A percentile compares a stretch with the other conserved stretches of the same genome.
Evolutionary conservation across 2,888 invertebrate genomes (phyloP).

Genomic region (Lepeophtheirus nordmannii): DNA sequence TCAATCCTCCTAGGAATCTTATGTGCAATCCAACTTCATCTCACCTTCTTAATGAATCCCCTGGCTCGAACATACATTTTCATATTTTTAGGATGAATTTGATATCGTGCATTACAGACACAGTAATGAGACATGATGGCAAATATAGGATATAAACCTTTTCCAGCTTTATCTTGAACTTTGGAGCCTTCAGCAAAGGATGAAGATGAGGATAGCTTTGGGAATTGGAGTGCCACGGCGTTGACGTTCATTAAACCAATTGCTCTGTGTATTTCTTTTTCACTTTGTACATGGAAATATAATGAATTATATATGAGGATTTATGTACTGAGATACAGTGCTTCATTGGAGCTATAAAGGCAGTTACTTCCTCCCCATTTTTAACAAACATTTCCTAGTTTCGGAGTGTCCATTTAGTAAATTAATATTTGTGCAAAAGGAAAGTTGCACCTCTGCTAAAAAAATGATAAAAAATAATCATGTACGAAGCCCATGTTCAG

Average conservation of each 20-base stretch:
- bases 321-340: too few relatives aligned
- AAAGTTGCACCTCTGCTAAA: too few relatives aligned
- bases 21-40: not conserved
- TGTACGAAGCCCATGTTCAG: too few relatives aligned
- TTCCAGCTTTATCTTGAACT: slow-evolving; percentile 1
- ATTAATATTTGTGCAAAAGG: too few relatives aligned
- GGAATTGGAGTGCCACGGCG: slow-evolving; percentile 13
- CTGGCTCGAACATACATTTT: slow-evolving; percentile 23
- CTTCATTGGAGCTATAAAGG: too few relatives aligned
- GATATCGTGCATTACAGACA: slow-evolving; percentile 22
- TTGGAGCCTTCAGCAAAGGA: not conserved
- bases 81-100: slow-evolving; percentile 7
- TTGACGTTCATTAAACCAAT: slow-evolving; percentile 22
- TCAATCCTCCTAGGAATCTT: not conserved
- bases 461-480: too few relatives aligned
- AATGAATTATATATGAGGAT: too few relatives aligned
- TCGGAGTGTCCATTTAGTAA: too few relatives aligned
- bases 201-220: not conserved
- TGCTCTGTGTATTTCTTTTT: slow-evolving; percentile 12
- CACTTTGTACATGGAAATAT: too few relatives aligned
- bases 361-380: too few relatives aligned
- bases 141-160: slow-evolving; percentile 21
- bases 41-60: not conserved
- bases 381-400: too few relatives aligned
- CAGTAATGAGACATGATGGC: slow-evolving; percentile 23